These are phyloP conservation scores for Artemia sinica DNA, from an alignment of 2,888 invertebrate species.

Conservation along the genomic window DNA sequence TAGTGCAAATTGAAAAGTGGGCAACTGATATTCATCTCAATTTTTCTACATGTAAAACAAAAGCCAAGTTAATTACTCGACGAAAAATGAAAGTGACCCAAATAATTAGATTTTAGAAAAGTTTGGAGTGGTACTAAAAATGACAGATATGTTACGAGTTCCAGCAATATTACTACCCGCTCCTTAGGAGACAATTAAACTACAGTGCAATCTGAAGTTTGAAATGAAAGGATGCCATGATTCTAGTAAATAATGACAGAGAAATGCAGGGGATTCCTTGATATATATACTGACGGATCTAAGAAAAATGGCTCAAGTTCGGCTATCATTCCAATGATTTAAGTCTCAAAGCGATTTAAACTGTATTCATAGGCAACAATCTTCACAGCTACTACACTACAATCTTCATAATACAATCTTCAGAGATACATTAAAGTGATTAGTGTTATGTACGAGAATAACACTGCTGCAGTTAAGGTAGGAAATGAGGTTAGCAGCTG, in stretches of 20 bases:
- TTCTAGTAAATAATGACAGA: neutral
- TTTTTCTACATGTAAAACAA: neutral
- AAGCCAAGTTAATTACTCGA: neutral
- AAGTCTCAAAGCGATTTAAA: neutral
- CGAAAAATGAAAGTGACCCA: neutral
- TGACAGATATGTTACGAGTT: neutral
- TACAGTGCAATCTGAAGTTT: neutral
- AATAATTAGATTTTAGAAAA: neutral
- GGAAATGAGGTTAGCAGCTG: too few species aligned
- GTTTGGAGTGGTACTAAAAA: neutral
- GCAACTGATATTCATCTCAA: neutral
- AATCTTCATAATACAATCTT: too few species aligned
- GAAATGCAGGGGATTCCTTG: neutral
- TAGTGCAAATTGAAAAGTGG: neutral
- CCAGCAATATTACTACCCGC: neutral
- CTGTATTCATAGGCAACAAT: neutral
- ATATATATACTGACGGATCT: neutral
- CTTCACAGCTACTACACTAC: neutral
- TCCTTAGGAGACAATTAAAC: neutral
- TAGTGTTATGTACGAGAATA: too few species aligned
- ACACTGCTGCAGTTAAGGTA: too few species aligned
- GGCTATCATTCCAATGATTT: neutral
- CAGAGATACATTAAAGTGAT: too few species aligned
- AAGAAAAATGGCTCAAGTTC: neutral
- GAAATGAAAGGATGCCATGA: neutral